A percentile compares a stretch with the other conserved stretches of the same genome.
Conservation (phyloP, 2,888 invertebrate species). For the Stegana nigrithorax region DNA sequence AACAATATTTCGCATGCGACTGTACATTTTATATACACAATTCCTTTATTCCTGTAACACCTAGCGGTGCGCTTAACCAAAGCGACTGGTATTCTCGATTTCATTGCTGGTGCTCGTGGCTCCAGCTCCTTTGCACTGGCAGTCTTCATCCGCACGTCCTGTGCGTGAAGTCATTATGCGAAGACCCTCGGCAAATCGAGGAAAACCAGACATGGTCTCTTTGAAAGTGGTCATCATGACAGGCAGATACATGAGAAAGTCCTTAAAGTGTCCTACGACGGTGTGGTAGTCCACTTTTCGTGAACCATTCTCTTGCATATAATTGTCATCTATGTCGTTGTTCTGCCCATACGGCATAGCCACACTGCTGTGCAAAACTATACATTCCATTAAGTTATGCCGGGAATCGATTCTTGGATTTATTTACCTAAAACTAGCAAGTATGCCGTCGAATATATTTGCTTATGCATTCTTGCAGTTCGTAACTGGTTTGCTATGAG, state of each 20-base stretch:
- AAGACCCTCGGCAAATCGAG: constrained; percentile 61
- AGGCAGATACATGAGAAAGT: constrained; percentile 65
- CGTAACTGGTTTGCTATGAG: background rate
- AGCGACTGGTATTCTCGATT: constrained; percentile 44
- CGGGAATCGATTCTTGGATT: too few relatives aligned
- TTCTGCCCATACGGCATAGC: constrained; percentile 32
- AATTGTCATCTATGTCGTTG: constrained; percentile 51
- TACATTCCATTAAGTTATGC: constrained; percentile 30
- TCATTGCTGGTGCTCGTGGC: constrained; percentile 40
- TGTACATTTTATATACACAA: too few relatives aligned
- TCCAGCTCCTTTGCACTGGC: constrained; percentile 47
- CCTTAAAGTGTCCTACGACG: constrained; percentile 60
- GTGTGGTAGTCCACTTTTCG: constrained; percentile 56
- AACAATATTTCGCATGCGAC: too few relatives aligned
- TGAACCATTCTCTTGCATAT: constrained; percentile 21
- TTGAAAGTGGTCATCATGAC: constrained; percentile 64
- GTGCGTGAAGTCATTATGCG: constrained; percentile 53
- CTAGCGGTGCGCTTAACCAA: constrained; percentile 35
- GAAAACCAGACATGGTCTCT: constrained; percentile 64
- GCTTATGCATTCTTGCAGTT: background rate
- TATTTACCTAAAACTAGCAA: too few relatives aligned
- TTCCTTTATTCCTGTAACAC: too few relatives aligned
- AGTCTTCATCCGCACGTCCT: constrained; percentile 46
- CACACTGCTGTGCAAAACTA: constrained; percentile 14
- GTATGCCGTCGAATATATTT: too few relatives aligned